Evolutionary conservation across 64 coral and sea anemone genomes (phyloP).

Genomic region (Stichodactyla helianthus): DNA sequence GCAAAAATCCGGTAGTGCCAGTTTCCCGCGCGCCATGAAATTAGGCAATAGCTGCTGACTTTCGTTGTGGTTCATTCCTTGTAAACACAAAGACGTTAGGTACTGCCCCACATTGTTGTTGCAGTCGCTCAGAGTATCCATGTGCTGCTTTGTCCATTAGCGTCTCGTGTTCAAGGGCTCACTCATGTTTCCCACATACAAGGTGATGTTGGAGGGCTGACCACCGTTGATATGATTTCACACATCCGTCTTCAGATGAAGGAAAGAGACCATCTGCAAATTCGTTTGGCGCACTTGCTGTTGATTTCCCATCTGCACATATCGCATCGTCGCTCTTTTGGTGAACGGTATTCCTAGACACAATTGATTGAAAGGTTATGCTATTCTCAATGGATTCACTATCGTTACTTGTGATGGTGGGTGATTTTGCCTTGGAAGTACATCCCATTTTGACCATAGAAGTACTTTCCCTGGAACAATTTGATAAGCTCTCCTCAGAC

Average conservation of each 20-base stretch:
- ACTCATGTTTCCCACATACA: slow-evolving; percentile 16
- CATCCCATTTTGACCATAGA: neutral
- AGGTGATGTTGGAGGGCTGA: neutral
- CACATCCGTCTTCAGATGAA: slow-evolving; percentile 49
- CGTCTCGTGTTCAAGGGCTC: slow-evolving; percentile 1
- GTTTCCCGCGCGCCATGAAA: no score
- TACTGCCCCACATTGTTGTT: slow-evolving; percentile 10
- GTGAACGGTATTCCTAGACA: neutral
- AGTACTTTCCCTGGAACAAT: slow-evolving; percentile 35
- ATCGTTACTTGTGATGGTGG: neutral
- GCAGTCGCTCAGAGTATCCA: slow-evolving; percentile 12
- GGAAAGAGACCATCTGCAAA: slow-evolving; percentile 16
- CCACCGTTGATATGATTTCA: slow-evolving; percentile 22
- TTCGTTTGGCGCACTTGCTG: neutral
- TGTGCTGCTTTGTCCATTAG: slow-evolving; percentile 19
- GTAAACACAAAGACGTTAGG: slow-evolving; percentile 8
- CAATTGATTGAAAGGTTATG: neutral
- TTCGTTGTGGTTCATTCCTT: neutral
- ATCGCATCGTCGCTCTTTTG: neutral
- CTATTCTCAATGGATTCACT: neutral
- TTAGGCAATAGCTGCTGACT: neutral
- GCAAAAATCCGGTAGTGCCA: no score
- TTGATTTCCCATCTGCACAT: neutral
- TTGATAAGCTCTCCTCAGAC: slow-evolving; percentile 28
- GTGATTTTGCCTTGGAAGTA: slow-evolving; percentile 4